Evolutionary conservation across 1,140 invertebrate genomes (phyloP).

Genomic region (Cyphomyrmex costatus): DNA sequence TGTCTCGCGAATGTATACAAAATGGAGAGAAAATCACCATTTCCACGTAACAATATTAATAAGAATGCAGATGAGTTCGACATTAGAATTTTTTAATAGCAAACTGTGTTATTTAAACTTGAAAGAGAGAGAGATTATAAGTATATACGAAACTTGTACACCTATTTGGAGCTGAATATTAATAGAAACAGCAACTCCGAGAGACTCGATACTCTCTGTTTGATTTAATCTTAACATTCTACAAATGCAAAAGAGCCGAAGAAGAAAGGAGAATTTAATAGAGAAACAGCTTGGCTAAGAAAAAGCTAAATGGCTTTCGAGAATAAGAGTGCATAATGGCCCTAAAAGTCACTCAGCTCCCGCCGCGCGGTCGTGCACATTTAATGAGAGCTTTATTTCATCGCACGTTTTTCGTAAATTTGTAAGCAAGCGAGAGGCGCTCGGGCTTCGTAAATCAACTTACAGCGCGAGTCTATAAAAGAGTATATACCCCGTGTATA

Average conservation of each 20-base stretch:
- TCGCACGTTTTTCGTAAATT: slow-evolving; percentile 39
- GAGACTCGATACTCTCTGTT: not conserved
- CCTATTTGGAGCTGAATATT: not conserved
- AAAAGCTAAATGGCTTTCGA: slow-evolving; percentile 13
- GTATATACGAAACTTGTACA: not conserved
- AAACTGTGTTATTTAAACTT: not conserved
- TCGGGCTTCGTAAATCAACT: slow-evolving; percentile 14
- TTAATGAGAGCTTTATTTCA: slow-evolving; percentile 22
- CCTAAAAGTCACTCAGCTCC: not conserved
- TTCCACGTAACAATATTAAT: not conserved
- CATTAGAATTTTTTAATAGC: not conserved
- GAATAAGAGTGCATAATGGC: slow-evolving; percentile 8
- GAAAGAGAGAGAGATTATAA: too few relatives aligned
- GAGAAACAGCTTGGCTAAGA: not conserved
- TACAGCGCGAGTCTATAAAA: slow-evolving; percentile 24
- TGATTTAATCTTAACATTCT: not conserved
- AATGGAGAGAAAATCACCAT: not conserved
- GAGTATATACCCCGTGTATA: slow-evolving; percentile 25
- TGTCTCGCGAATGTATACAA: not conserved
- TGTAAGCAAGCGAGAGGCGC: not conserved
- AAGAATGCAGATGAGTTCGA: not conserved
- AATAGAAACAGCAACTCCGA: not conserved
- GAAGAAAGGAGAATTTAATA: not conserved
- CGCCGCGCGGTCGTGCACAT: not conserved
- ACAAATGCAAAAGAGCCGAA: not conserved